These are phyloP conservation scores for Epinotia nisella DNA, from an alignment of 2,888 invertebrate genomes.

Conservation along the genomic window DNA sequence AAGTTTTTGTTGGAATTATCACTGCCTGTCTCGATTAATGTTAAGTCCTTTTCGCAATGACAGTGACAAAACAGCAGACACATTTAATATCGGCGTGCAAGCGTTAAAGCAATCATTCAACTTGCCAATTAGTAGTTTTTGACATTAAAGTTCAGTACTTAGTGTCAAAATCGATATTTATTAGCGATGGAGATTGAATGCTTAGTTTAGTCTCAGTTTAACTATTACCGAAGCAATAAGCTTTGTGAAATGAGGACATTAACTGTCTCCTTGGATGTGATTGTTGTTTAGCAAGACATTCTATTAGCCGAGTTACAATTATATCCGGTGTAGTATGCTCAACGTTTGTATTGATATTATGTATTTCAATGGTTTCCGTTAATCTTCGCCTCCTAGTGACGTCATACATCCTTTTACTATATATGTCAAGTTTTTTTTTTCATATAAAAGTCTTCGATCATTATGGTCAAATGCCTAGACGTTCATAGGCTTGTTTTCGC, in stretches of 20 bases:
- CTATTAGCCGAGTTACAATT: neutral
- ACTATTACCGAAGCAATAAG: constrained; percentile 2
- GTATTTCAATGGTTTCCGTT: neutral
- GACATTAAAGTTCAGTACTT: constrained; percentile 20
- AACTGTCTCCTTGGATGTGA: neutral
- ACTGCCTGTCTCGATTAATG: constrained; percentile 2
- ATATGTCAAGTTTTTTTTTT: too few species aligned
- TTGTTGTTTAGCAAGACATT: constrained; percentile 6
- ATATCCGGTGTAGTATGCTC: neutral
- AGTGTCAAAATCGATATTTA: constrained; percentile 29
- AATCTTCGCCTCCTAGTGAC: neutral
- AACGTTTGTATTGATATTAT: neutral
- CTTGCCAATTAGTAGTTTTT: constrained; percentile 22
- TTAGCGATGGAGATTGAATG: constrained; percentile 10
- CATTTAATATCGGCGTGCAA: constrained; percentile 16
- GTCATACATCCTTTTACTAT: too few species aligned
- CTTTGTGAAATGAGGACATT: constrained; percentile 4
- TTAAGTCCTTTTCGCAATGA: neutral
- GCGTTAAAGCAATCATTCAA: constrained; percentile 21
- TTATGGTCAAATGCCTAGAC: too few species aligned
- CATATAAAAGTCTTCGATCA: too few species aligned
- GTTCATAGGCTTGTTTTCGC: too few species aligned
- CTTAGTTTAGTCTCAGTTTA: constrained; percentile 2
- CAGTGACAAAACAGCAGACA: constrained; percentile 29
- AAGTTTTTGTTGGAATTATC: constrained; percentile 2